These are phyloP conservation scores for Dasysyrphus albostriatus DNA, from an alignment of 2,888 invertebrate species.

Conservation along the genomic window DNA sequence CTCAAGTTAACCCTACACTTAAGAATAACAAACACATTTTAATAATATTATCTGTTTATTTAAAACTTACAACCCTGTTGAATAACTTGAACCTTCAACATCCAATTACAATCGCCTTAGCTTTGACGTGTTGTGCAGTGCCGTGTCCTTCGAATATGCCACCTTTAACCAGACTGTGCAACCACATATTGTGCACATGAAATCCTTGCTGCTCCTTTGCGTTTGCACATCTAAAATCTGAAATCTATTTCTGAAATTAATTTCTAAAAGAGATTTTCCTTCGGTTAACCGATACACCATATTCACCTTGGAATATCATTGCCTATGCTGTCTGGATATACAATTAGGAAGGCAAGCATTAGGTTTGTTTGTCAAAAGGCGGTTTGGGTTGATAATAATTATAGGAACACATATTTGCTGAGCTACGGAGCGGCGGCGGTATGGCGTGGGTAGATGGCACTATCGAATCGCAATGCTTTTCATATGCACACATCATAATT, in stretches of 20 bases:
- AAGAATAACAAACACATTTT: too few relatives aligned
- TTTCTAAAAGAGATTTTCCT: slow-evolving; percentile 7
- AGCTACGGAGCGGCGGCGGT: background rate
- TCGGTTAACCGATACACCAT: slow-evolving; percentile 7
- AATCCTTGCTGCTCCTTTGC: slow-evolving; percentile 11
- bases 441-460: background rate
- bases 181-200: slow-evolving; percentile 3
- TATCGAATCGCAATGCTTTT: background rate
- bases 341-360: background rate
- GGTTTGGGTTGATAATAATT: slow-evolving; percentile 2
- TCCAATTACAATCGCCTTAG: background rate
- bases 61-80: slow-evolving; percentile 9
- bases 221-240: slow-evolving; percentile 9
- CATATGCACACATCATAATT: slow-evolving; percentile 16
- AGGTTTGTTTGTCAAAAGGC: slow-evolving; percentile 18
- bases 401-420: slow-evolving; percentile 6
- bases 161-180: background rate
- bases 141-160: slow-evolving; percentile 13
- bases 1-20: too few relatives aligned
- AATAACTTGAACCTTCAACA: background rate
- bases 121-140: background rate
- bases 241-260: slow-evolving; percentile 3
- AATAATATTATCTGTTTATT: background rate
- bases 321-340: background rate
- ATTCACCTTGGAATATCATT: slow-evolving; percentile 3